Percentiles rank a stretch among this genome's conserved stretches.
These are phyloP conservation scores for Sebastes elongatus DNA, from an alignment of 2,797 vertebrate species.

Conservation along the genomic window DNA sequence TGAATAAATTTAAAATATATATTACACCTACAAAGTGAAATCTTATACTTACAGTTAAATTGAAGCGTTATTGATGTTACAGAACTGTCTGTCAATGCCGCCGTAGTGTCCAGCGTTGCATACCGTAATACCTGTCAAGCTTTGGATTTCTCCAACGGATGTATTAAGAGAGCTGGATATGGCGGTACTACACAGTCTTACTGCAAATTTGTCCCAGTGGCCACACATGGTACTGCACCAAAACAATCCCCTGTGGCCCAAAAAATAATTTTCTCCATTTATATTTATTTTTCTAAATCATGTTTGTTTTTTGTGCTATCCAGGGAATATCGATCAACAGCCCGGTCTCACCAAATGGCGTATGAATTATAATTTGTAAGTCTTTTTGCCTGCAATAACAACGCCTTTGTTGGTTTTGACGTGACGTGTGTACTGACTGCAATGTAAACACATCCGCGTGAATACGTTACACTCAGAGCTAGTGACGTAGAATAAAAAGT, in stretches of 20 bases:
- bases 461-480: neutral
- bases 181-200: neutral
- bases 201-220: neutral
- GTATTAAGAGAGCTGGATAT: neutral
- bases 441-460: neutral
- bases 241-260: neutral
- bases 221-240: neutral
- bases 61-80: too few relatives aligned
- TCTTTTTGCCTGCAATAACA: accelerated
- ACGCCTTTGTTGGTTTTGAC: neutral
- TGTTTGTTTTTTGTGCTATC: neutral
- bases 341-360: too few relatives aligned
- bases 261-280: neutral
- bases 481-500: neutral
- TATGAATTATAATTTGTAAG: too few relatives aligned
- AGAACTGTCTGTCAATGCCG: too few relatives aligned
- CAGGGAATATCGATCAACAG: neutral
- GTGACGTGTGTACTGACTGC: neutral
- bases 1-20: too few relatives aligned
- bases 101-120: too few relatives aligned
- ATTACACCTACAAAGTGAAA: too few relatives aligned
- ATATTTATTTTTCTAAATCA: neutral
- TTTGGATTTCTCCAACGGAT: neutral
- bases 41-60: too few relatives aligned
- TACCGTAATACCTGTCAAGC: neutral